Percentiles rank a stretch among this genome's conserved stretches.
Evolutionary conservation across 2,888 invertebrate species (phyloP).

Genomic region (Melanophora roralis): DNA sequence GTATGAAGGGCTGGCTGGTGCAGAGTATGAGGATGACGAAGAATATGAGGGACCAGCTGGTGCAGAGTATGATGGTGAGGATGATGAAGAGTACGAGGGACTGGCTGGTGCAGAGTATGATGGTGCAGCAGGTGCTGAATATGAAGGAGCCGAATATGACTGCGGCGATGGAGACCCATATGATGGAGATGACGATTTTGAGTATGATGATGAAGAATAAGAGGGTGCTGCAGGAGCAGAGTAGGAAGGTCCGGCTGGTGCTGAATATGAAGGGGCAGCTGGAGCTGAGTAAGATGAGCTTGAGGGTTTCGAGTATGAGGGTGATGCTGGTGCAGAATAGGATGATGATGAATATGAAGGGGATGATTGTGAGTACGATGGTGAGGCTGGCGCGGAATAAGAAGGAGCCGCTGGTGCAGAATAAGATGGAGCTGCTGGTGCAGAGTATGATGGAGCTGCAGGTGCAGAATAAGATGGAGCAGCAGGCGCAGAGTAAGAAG

Average conservation of each 20-base stretch:
- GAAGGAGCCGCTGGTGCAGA: conserved; percentile 62
- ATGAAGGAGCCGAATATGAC: conserved; percentile 36
- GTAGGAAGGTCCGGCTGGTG: conserved; percentile 59
- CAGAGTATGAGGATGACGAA: conserved; percentile 48
- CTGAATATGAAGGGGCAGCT: conserved; percentile 57
- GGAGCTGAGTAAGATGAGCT: conserved; percentile 9
- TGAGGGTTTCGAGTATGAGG: conserved; percentile 13
- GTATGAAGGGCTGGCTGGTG: conserved; percentile 52
- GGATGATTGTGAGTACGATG: neutral
- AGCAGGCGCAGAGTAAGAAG: conserved; percentile 31
- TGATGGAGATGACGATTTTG: conserved; percentile 44
- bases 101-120: conserved; percentile 54
- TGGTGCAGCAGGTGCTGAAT: conserved; percentile 57
- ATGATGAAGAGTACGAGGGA: conserved; percentile 44
- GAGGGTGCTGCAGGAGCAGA: conserved; percentile 55
- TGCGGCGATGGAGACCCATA: conserved; percentile 62
- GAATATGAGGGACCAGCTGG: conserved; percentile 41
- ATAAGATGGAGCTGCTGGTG: conserved; percentile 57
- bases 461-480: conserved; percentile 63
- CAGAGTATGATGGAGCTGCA: conserved; percentile 53
- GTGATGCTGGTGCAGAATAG: neutral
- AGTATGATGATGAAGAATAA: conserved; percentile 61
- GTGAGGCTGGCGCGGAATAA: conserved; percentile 48
- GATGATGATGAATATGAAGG: too few species aligned
- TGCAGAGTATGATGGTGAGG: conserved; percentile 44